phyloP scores from a whole-genome alignment of 2,888 invertebrate genomes.

The Volucella inflata region DNA sequence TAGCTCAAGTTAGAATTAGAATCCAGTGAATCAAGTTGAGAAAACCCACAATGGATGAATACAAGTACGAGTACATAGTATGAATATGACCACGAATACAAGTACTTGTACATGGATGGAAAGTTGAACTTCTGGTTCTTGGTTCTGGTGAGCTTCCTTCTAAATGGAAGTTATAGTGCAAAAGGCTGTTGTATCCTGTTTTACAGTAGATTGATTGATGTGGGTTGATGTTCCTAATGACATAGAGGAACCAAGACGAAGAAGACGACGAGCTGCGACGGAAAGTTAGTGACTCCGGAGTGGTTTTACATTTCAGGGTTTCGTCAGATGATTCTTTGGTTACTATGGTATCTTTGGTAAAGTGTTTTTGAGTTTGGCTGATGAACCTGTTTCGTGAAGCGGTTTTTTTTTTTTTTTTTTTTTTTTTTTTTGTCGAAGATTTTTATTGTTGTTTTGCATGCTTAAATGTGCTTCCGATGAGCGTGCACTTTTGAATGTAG shows the following conservation, averaged over 20 bases:
- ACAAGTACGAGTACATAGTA: constrained; percentile 16
- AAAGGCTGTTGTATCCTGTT: constrained; percentile 59
- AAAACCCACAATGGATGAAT: constrained; percentile 40
- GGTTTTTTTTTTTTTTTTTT: neutral
- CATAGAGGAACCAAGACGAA: constrained; percentile 10
- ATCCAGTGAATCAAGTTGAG: constrained; percentile 65
- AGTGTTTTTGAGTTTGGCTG: constrained; percentile 41
- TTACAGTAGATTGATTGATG: constrained; percentile 70
- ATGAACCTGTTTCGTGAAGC: constrained; percentile 59
- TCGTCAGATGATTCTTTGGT: constrained; percentile 44
- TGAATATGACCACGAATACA: no score
- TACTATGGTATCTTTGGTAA: constrained; percentile 30
- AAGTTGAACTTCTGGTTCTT: constrained; percentile 73
- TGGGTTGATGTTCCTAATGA: constrained; percentile 73
- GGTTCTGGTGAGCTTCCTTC: constrained; percentile 26
- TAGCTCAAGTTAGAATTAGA: constrained; percentile 66
- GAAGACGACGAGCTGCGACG: neutral
- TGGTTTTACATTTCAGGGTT: constrained; percentile 8
- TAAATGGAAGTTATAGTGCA: neutral
- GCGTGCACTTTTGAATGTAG: constrained; percentile 52
- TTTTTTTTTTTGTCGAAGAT: constrained; percentile 17
- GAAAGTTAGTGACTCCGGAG: constrained; percentile 4
- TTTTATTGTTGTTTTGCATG: constrained; percentile 41
- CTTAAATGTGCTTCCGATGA: constrained; percentile 32
- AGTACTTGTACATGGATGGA: constrained; percentile 6